Evolutionary conservation across 2,888 invertebrate species (phyloP).

Genomic region (Perdita meconis): DNA sequence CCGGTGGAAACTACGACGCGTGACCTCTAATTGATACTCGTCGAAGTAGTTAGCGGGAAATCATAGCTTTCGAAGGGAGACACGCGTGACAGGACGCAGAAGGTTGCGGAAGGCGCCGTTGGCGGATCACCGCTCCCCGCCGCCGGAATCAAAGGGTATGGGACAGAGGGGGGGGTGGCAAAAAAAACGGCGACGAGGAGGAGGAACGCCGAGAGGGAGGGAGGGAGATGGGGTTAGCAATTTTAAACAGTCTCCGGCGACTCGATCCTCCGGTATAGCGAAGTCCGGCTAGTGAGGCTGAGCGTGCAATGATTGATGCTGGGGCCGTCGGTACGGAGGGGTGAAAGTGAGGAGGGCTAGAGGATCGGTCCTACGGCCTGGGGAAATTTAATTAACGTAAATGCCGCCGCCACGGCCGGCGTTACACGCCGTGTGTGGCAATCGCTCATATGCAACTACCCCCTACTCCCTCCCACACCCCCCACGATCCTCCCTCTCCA

Average conservation of each 20-base stretch:
- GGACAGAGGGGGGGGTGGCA: conserved; percentile 1
- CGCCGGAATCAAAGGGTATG: conserved; percentile 30
- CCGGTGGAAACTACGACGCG: conserved; percentile 42
- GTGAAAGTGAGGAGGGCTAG: conserved; percentile 68
- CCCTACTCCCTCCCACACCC: conserved; percentile 37
- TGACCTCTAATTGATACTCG: conserved; percentile 68
- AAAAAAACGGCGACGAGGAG: conserved; percentile 12
- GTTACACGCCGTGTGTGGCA: conserved; percentile 80
- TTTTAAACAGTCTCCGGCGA: conserved; percentile 77
- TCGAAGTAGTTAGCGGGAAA: conserved; percentile 68
- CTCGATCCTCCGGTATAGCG: conserved; percentile 69
- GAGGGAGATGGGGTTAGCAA: conserved; percentile 54
- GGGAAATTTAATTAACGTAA: conserved; percentile 84
- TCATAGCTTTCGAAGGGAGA: conserved; percentile 65
- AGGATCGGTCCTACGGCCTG: conserved; percentile 75
- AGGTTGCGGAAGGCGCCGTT: conserved; percentile 53
- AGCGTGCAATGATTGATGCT: conserved; percentile 83
- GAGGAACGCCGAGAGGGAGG: conserved; percentile 3
- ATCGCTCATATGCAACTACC: conserved; percentile 82
- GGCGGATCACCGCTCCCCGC: conserved; percentile 47
- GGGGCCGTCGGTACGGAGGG: conserved; percentile 70
- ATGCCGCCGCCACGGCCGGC: conserved; percentile 83
- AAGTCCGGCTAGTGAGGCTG: conserved; percentile 71
- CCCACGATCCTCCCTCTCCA: conserved; percentile 41
- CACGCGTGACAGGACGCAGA: conserved; percentile 52